Percentiles rank a stretch among this genome's conserved stretches.
Evolutionary conservation across 1,140 invertebrate genomes (phyloP).

Genomic region (Aphelinus certus): DNA sequence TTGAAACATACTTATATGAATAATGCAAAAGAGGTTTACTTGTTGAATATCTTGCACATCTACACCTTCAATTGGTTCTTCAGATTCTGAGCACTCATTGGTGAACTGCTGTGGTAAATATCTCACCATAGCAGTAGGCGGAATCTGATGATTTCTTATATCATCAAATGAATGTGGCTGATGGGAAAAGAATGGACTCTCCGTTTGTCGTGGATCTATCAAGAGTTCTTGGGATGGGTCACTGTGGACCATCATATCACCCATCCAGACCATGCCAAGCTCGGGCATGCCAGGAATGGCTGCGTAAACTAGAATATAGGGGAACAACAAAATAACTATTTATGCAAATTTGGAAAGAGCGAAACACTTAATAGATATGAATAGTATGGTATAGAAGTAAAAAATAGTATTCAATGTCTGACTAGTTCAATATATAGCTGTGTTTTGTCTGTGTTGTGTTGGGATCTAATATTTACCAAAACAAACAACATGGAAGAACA

Average conservation of each 20-base stretch:
- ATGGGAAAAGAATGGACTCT: constrained; percentile 69
- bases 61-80: constrained; percentile 61
- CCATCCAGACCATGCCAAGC: constrained; percentile 79
- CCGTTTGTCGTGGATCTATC: constrained; percentile 66
- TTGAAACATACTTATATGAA: constrained; percentile 9
- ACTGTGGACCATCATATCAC: constrained; percentile 69
- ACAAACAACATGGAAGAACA: too few relatives aligned
- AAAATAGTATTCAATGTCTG: too few relatives aligned
- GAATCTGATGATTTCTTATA: constrained; percentile 66
- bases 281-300: constrained; percentile 71
- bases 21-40: constrained; percentile 43
- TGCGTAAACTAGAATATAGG: constrained; percentile 63
- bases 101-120: constrained; percentile 59
- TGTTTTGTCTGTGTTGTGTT: too few relatives aligned
- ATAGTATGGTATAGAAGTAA: too few relatives aligned
- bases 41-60: constrained; percentile 60
- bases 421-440: too few relatives aligned
- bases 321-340: too few relatives aligned
- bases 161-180: constrained; percentile 70
- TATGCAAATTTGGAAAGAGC: too few relatives aligned
- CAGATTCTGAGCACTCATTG: constrained; percentile 60
- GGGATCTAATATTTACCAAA: too few relatives aligned
- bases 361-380: constrained; percentile 40
- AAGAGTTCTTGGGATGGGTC: constrained; percentile 69
- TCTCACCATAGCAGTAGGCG: constrained; percentile 66